Evolutionary conservation across 1,140 invertebrate species (phyloP), one percentile per base, ranked within the genome.

Genomic region (Papilio aristodemus): DNA sequence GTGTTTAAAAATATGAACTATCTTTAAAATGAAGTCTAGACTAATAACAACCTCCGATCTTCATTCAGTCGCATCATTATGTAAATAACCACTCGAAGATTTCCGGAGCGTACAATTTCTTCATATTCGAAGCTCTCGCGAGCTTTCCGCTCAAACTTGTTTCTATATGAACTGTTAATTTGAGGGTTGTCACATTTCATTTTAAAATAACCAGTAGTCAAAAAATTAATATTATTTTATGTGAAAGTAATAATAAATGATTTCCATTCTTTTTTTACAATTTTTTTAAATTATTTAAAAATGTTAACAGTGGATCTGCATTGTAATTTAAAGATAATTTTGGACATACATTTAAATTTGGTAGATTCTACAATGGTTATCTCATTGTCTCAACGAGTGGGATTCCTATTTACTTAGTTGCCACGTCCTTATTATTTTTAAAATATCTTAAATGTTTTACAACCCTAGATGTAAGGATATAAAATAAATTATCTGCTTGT

Each of bases 81-180:
- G 27, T 6, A 58, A 36, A 58, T 58, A 25, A 36, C 22, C 25
- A 13, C 59, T 62, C 36, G 13, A 32, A 14, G 32, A 62, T 62
- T 62, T 62, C 59, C 59, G 59, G 59, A 62, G 59, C 59, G 59
- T 37, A 62, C 14, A 62, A 37, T 62, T 62, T 62, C 32, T 62
- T 62, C 59, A 62, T 39, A 62, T 38, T 14, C 4, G 36, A 62
- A 62, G 27, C 59, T 39, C 59, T 14, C 59, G n/a, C 22, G 22
- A 13, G 32, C 14, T 19, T n/a, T 14, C 43, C 13, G 43, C 14
- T 17, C n/a, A 22, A 62, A 62, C 59, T 62, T 39, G 59, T 62
- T 62, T 62, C 59, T 37, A 62, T 62, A 62, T 17, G 59, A 19
- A 62, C 32, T 38, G 14, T 62, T 62, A 19, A 38, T 38, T 19